A percentile compares a stretch with the other conserved stretches of the same genome.
Evolutionary conservation across 1,140 invertebrate species (phyloP).

Genomic region (Orussus abietinus): DNA sequence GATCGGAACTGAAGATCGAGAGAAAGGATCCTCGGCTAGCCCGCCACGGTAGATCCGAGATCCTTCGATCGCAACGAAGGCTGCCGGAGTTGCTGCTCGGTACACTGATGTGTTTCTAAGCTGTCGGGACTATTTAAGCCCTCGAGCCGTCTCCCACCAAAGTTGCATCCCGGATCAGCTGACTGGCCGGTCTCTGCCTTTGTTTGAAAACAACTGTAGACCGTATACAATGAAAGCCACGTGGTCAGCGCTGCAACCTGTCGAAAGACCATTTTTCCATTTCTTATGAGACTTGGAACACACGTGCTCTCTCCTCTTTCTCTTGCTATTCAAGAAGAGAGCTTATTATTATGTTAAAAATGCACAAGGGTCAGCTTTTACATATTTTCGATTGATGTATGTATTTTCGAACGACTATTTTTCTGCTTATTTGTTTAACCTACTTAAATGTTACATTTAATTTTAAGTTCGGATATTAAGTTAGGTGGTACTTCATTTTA

Average conservation of each 20-base stretch:
- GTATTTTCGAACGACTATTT: no score
- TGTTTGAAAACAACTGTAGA: slow-evolving; percentile 48
- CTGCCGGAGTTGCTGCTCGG: slow-evolving; percentile 32
- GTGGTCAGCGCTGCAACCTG: slow-evolving; percentile 22
- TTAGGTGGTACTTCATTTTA: no score
- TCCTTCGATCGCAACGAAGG: no score
- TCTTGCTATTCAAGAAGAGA: no score
- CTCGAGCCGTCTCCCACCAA: slow-evolving; percentile 23
- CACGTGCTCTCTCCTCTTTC: not conserved
- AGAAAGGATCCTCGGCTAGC: not conserved
- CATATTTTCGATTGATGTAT: no score
- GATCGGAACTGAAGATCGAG: no score
- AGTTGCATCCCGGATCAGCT: slow-evolving; percentile 38
- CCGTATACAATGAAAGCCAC: no score
- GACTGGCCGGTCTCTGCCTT: slow-evolving; percentile 31
- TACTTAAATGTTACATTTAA: no score
- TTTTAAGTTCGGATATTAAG: no score
- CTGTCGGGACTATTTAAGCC: slow-evolving; percentile 49
- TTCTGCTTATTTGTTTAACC: no score
- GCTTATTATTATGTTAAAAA: no score
- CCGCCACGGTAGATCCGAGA: not conserved
- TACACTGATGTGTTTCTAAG: slow-evolving; percentile 39
- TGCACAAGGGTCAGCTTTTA: no score
- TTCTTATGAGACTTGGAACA: not conserved
- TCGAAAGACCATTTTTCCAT: slow-evolving; percentile 13